Evolutionary conservation across 2,113 vertebrate genomes (phyloP).

Genomic region (Miniopterus natalensis): DNA sequence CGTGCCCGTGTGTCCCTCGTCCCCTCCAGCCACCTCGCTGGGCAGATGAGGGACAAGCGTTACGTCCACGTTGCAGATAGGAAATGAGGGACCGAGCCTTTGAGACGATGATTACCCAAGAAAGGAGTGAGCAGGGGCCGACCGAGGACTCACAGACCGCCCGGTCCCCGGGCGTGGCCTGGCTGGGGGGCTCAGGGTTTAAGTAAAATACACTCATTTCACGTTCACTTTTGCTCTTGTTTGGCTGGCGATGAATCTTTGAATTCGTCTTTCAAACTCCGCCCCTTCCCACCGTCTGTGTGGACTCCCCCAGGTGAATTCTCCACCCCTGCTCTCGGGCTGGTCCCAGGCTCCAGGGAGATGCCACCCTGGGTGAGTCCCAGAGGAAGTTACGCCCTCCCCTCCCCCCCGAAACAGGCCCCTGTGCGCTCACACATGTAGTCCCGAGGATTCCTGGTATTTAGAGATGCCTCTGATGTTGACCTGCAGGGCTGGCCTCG

Average conservation of each 20-base stretch:
- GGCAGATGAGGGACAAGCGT: not conserved
- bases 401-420: too few relatives aligned
- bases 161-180: not conserved
- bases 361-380: too few relatives aligned
- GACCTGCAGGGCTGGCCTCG: too few relatives aligned
- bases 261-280: not conserved
- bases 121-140: too few relatives aligned
- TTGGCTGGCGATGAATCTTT: not conserved
- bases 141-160: not conserved
- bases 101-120: not conserved
- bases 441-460: too few relatives aligned
- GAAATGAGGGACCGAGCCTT: slow-evolving; percentile 11
- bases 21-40: not conserved
- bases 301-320: too few relatives aligned
- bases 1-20: not conserved
- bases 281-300: not conserved
- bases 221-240: slow-evolving; percentile 64
- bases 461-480: too few relatives aligned
- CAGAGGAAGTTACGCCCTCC: too few relatives aligned
- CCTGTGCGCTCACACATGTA: too few relatives aligned
- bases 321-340: too few relatives aligned
- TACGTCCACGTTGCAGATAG: slow-evolving; percentile 34
- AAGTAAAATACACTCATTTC: not conserved
- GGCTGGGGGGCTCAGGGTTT: not conserved
- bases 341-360: too few relatives aligned